phyloP scores from a whole-genome alignment of 1,140 invertebrate species.

The Bombyx mandarina region DNA sequence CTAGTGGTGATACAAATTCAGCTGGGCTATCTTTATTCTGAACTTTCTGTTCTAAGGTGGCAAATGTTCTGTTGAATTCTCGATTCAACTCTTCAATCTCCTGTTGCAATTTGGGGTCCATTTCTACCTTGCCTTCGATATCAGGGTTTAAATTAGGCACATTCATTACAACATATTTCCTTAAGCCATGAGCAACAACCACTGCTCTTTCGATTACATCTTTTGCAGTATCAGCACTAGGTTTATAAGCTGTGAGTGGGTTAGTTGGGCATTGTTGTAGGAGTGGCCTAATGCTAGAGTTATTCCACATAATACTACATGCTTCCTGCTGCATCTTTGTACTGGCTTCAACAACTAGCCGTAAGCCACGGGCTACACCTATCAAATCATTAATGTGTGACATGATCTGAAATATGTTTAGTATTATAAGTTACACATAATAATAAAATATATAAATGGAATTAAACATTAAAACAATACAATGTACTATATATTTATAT shows the following conservation, averaged over 20 bases:
- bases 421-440: conserved; percentile 5
- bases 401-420: conserved; percentile 64
- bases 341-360: conserved; percentile 73
- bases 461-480: neutral
- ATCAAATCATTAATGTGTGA: conserved; percentile 73
- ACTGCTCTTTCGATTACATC: conserved; percentile 45
- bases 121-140: conserved; percentile 22
- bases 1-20: conserved; percentile 30
- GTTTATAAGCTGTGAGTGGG: conserved; percentile 31
- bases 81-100: conserved; percentile 58
- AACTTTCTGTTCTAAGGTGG: conserved; percentile 37
- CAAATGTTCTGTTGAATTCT: conserved; percentile 61
- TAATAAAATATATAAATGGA: neutral
- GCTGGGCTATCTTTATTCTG: conserved; percentile 19
- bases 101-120: conserved; percentile 46
- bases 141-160: conserved; percentile 35
- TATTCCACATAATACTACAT: conserved; percentile 73
- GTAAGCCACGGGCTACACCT: conserved; percentile 74
- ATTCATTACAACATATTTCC: conserved; percentile 46
- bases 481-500: neutral
- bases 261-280: conserved; percentile 60
- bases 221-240: conserved; percentile 31
- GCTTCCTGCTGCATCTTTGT: conserved; percentile 72
- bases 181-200: conserved; percentile 52
- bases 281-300: conserved; percentile 73